Base-by-base conservation (phyloP, 2,797 vertebrate genomes). In the Staurois parvus region DNA sequence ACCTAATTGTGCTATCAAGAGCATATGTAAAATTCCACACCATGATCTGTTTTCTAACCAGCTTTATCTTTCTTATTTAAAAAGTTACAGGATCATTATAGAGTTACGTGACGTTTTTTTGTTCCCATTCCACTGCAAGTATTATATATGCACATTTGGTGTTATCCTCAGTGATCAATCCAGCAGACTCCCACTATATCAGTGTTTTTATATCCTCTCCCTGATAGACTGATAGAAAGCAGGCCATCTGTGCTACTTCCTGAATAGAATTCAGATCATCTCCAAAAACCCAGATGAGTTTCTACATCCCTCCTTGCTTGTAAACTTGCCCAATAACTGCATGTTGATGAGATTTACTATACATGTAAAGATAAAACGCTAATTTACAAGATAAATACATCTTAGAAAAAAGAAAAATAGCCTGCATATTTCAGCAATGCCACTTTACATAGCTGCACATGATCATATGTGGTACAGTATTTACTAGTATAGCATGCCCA, bases 101-200 rank as follows among this genome's bases (percentile, higher is more conserved):
- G n/a, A 66, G 12, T 66, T 66, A 29, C 13, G 12, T 28, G 3
- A 28, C 62, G 19, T 13, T 48, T 28, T 66, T 10, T 66, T 66
- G 64, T 66, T 66, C n/a, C 26, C 26, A 15, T 15, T 66, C 64
- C 3, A 26, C 70, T 40, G 37, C 24, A 32, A 26, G 70, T 37
- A 74, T 19, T 48, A 28, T 48, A 70, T 72, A 2, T 40, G 79
- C 79, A 81, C 68, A 81, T 59, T 81, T 81, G 79, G 79, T 81
- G 79, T 81, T 81, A 72, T 81, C 79, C n/a, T 37, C 48, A 12
- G 68, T 56, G 56, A 21, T 37, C 19, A n/a, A n/a, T 72, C 79
- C 79, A 81, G 45, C 67, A 80, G 67, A 81, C 79, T 56, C 79
- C 79, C 64, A 81, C 79, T 72, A 21, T 69, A 81, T 59, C 45